phyloP scores from a whole-genome alignment of 1,140 invertebrate genomes.

The Diplogasteroides magnus region DNA sequence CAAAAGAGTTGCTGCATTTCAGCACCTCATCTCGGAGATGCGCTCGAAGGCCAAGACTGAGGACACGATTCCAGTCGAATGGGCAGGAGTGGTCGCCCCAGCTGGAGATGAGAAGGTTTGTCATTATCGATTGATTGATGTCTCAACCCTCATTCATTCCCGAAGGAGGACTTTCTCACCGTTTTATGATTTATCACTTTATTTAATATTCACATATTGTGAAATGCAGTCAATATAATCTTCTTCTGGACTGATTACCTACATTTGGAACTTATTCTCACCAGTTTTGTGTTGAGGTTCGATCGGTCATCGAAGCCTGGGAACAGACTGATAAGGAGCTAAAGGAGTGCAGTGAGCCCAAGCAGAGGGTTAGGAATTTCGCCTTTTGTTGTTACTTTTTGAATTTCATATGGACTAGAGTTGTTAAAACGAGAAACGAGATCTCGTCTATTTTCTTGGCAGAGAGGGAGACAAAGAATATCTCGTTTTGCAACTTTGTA shows the following conservation, averaged over 20 bases:
- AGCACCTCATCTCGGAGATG: constrained; percentile 27
- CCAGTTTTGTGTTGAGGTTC: constrained; percentile 73
- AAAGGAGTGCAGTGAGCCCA: constrained; percentile 17
- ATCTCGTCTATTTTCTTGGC: no score
- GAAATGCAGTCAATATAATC: no score
- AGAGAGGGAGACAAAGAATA: no score
- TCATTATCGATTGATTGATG: constrained; percentile 72
- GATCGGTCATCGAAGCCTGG: constrained; percentile 71
- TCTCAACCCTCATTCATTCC: no score
- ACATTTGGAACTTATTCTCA: no score
- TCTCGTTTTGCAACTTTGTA: no score
- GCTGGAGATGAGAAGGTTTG: constrained; percentile 61
- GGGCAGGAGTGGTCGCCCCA: constrained; percentile 18
- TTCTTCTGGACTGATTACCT: constrained; percentile 72
- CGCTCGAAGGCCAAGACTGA: constrained; percentile 11
- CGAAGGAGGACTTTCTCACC: no score
- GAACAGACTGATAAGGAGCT: constrained; percentile 63
- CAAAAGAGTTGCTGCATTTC: no score
- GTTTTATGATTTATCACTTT: no score
- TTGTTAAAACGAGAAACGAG: no score
- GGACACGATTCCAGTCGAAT: constrained; percentile 14
- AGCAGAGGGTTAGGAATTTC: constrained; percentile 8
- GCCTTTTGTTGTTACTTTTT: not conserved
- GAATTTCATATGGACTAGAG: no score
- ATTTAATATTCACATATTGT: no score